phyloP scores from a whole-genome alignment of 2,113 vertebrate genomes.

The Syngnathus scovelli region DNA sequence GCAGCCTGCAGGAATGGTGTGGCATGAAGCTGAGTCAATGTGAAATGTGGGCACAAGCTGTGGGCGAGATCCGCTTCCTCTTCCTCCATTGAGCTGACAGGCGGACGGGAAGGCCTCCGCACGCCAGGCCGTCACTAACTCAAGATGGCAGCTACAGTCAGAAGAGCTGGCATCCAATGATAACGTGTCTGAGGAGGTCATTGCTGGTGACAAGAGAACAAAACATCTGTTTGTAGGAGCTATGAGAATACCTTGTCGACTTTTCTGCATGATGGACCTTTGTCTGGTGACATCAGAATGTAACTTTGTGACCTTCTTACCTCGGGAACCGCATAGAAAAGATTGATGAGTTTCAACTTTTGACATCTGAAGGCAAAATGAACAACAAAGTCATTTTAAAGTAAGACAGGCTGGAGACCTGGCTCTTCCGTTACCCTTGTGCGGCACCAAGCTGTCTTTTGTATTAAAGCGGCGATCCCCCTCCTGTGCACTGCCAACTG shows the following conservation, averaged over 20 bases:
- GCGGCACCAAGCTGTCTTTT: slow-evolving; percentile 27
- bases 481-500: slow-evolving; percentile 28
- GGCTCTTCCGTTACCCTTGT: slow-evolving; percentile 12
- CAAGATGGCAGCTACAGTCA: slow-evolving; percentile 62
- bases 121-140: slow-evolving; percentile 59
- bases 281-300: slow-evolving; percentile 51
- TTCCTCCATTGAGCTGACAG: slow-evolving; percentile 64
- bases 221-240: slow-evolving; percentile 63
- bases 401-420: not conserved
- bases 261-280: slow-evolving; percentile 56
- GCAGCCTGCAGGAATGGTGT: slow-evolving; percentile 47
- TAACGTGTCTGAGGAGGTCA: slow-evolving; percentile 60
- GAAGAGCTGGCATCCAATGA: slow-evolving; percentile 57
- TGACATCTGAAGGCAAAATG: not conserved
- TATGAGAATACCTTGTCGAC: slow-evolving; percentile 52
- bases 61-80: slow-evolving; percentile 63
- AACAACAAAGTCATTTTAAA: not conserved
- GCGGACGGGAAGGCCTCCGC: slow-evolving; percentile 58
- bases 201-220: slow-evolving; percentile 54
- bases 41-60: slow-evolving; percentile 67
- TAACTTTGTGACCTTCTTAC: not conserved
- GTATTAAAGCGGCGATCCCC: slow-evolving; percentile 38
- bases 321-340: not conserved
- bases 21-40: slow-evolving; percentile 63
- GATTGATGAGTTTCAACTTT: not conserved